Conservation (phyloP, 1,140 invertebrate species). For the Limonius californicus region DNA sequence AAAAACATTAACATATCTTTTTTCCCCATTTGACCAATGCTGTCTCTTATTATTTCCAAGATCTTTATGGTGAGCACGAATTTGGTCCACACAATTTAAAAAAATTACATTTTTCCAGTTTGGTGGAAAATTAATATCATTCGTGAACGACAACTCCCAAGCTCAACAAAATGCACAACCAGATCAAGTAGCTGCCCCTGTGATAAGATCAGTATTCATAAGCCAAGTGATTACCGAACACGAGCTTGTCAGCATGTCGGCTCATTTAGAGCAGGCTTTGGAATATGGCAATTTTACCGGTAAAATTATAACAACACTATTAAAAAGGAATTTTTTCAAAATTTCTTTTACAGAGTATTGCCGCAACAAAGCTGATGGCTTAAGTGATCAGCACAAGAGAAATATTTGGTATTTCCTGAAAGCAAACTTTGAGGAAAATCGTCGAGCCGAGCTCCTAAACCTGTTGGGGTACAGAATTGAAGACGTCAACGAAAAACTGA, state of each 20-base stretch:
- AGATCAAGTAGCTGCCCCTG: conserved; percentile 4
- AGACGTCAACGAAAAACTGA: conserved; percentile 56
- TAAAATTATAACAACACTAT: no score
- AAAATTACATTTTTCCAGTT: no score
- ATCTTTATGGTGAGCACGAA: no score
- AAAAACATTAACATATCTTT: no score
- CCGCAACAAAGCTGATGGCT: conserved; percentile 60
- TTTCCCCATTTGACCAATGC: no score
- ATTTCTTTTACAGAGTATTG: conserved; percentile 74
- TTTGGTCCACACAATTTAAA: no score
- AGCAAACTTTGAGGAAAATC: conserved; percentile 78
- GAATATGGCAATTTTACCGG: conserved; percentile 50
- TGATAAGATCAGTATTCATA: conserved; percentile 49
- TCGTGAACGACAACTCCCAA: conserved; percentile 57
- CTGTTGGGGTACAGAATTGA: conserved; percentile 69
- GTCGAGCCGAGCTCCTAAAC: conserved; percentile 64
- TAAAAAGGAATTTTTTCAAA: no score
- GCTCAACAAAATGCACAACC: conserved; percentile 43
- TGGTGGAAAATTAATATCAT: conserved; percentile 87
- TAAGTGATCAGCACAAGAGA: conserved; percentile 60
- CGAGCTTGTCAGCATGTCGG: conserved; percentile 71
- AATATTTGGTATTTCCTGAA: conserved; percentile 77
- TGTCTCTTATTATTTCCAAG: no score
- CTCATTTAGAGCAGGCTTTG: conserved; percentile 66
- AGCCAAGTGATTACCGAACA: conserved; percentile 79